These are phyloP conservation scores for Liposcelis brunnea DNA, from an alignment of 2,888 invertebrate genomes.

Conservation along the genomic window DNA sequence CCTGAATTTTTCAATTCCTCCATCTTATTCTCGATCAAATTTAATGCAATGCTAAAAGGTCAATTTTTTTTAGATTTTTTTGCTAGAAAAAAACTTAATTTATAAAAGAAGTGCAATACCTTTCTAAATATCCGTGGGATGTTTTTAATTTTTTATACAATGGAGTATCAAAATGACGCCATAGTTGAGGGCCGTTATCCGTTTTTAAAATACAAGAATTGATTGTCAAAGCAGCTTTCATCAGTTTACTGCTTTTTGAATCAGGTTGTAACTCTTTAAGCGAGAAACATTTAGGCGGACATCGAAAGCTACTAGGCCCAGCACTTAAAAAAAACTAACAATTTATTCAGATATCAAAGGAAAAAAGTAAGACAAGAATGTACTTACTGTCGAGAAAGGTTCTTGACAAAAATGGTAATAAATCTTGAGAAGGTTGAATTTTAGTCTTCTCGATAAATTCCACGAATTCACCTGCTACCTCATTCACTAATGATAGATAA, in stretches of 20 bases:
- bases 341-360: background rate
- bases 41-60: slow-evolving; percentile 39
- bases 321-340: slow-evolving; percentile 37
- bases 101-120: slow-evolving; percentile 12
- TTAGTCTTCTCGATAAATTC: slow-evolving; percentile 20
- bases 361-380: background rate
- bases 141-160: slow-evolving; percentile 46
- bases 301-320: slow-evolving; percentile 53
- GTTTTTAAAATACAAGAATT: slow-evolving; percentile 51
- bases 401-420: slow-evolving; percentile 49
- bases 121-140: slow-evolving; percentile 55
- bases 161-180: slow-evolving; percentile 56
- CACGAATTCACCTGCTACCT: slow-evolving; percentile 47
- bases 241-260: slow-evolving; percentile 48
- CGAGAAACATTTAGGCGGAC: slow-evolving; percentile 47
- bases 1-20: slow-evolving; percentile 18
- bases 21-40: slow-evolving; percentile 31
- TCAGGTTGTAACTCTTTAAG: slow-evolving; percentile 34
- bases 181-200: slow-evolving; percentile 50
- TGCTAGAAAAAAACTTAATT: slow-evolving; percentile 6
- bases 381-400: slow-evolving; percentile 61
- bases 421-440: slow-evolving; percentile 32
- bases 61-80: too few species aligned
- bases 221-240: slow-evolving; percentile 52
- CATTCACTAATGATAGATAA: slow-evolving; percentile 46